Percentiles rank a stretch among this genome's conserved stretches.
These are phyloP conservation scores for Sycobia sp. DNA, from an alignment of 1,140 invertebrate species.

Conservation along the genomic window DNA sequence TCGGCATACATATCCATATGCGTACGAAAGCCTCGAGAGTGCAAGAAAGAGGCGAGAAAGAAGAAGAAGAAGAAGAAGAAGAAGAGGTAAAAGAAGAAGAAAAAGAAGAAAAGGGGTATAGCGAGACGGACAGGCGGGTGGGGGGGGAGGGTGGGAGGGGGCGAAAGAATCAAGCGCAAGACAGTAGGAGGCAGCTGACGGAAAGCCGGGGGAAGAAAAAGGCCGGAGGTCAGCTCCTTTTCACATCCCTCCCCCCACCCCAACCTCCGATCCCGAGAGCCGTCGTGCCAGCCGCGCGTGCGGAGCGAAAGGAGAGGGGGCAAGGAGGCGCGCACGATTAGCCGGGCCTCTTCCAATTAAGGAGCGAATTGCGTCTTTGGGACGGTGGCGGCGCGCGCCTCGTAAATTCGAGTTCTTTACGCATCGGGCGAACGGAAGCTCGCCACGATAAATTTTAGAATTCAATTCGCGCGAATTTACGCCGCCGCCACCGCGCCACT, in stretches of 20 bases:
- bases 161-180: no score
- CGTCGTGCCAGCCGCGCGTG: no score
- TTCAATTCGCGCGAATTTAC: constrained; percentile 53
- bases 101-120: not conserved
- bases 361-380: constrained; percentile 24
- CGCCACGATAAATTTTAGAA: constrained; percentile 60
- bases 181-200: no score
- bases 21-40: not conserved
- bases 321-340: constrained; percentile 42
- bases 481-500: constrained; percentile 16
- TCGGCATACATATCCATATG: constrained; percentile 1
- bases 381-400: constrained; percentile 35
- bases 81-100: constrained; percentile 3
- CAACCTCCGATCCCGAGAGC: no score
- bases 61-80: constrained; percentile 14
- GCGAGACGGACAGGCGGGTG: not conserved
- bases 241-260: not conserved
- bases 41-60: constrained; percentile 18
- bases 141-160: not conserved
- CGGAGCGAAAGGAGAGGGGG: not conserved
- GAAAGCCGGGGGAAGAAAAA: no score
- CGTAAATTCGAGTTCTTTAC: constrained; percentile 58
- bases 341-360: constrained; percentile 55
- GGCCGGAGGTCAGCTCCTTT: constrained; percentile 4
- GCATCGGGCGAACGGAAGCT: constrained; percentile 58